phyloP scores from a whole-genome alignment of 2,113 vertebrate genomes.

The Syngnathoides biaculeatus region DNA sequence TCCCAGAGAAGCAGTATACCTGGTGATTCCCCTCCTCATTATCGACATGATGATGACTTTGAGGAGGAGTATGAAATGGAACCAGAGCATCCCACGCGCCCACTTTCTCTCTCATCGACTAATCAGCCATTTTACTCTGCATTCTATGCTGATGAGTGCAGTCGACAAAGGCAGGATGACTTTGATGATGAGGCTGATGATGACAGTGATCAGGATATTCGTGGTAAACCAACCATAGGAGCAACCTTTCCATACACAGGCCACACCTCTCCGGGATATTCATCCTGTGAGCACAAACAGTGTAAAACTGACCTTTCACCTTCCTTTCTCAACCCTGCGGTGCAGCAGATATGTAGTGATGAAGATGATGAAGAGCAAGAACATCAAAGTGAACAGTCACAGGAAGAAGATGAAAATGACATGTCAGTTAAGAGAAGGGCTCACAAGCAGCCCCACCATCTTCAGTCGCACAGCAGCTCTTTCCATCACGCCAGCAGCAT shows the following conservation, averaged over 20 bases:
- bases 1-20: conserved; percentile 65
- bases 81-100: conserved; percentile 76
- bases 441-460: conserved; percentile 75
- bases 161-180: conserved; percentile 55
- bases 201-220: conserved; percentile 64
- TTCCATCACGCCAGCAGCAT: conserved; percentile 54
- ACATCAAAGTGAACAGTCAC: conserved; percentile 64
- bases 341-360: conserved; percentile 81
- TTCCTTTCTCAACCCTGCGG: conserved; percentile 92
- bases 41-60: conserved; percentile 73
- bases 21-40: conserved; percentile 72
- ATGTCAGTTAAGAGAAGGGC: conserved; percentile 77
- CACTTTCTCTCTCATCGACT: conserved; percentile 79
- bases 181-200: conserved; percentile 18
- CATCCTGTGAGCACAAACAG: conserved; percentile 77
- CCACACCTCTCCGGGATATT: conserved; percentile 70
- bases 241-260: conserved; percentile 66
- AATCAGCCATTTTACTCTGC: conserved; percentile 75
- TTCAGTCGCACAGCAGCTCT: conserved; percentile 61
- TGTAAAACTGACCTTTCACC: conserved; percentile 88
- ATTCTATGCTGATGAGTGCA: conserved; percentile 64
- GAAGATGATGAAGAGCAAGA: conserved; percentile 81
- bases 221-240: conserved; percentile 62
- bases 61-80: conserved; percentile 75
- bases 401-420: conserved; percentile 67